Evolutionary conservation across 2,797 vertebrate genomes (phyloP).

Genomic region (Semaprochilodus insignis): DNA sequence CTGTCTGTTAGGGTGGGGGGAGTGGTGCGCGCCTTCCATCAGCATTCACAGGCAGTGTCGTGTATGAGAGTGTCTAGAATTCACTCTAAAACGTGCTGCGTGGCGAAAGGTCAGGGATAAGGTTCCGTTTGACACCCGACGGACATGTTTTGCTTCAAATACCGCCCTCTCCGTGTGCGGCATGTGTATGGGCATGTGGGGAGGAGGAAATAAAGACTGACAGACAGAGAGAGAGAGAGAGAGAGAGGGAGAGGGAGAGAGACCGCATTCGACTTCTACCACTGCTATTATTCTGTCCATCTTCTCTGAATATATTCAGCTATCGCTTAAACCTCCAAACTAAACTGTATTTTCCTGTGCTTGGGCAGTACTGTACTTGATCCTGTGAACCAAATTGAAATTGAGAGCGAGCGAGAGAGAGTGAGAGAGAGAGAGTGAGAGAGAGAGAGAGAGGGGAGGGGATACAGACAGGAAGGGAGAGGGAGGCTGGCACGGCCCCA

Average conservation of each 20-base stretch:
- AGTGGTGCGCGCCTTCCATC: slow-evolving; percentile 16
- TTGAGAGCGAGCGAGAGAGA: slow-evolving; percentile 22
- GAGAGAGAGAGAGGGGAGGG: slow-evolving; percentile 1
- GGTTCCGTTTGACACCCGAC: slow-evolving; percentile 34
- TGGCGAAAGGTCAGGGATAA: slow-evolving; percentile 55
- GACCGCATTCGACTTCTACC: no score
- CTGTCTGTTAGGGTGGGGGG: not conserved
- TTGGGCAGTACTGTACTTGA: not conserved
- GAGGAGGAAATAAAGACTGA: not conserved
- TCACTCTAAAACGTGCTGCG: slow-evolving; percentile 37
- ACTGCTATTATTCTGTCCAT: not conserved
- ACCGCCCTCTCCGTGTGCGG: slow-evolving; percentile 43
- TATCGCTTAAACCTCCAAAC: not conserved
- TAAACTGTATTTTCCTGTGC: not conserved
- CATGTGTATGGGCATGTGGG: slow-evolving; percentile 13
- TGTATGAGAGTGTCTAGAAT: slow-evolving; percentile 44
- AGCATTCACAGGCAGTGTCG: slow-evolving; percentile 47
- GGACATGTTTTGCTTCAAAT: slow-evolving; percentile 47
- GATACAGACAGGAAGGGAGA: not conserved
- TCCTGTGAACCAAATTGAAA: not conserved
- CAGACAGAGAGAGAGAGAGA: slow-evolving; percentile 2
- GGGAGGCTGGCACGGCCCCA: slow-evolving; percentile 51
- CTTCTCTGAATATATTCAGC: not conserved
- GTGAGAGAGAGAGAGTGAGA: not conserved
- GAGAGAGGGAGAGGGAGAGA: slow-evolving; percentile 9